A percentile compares a stretch with the other conserved stretches of the same genome.
These are phyloP conservation scores for Empis livida DNA, from an alignment of 2,888 invertebrate species.

Conservation along the genomic window DNA sequence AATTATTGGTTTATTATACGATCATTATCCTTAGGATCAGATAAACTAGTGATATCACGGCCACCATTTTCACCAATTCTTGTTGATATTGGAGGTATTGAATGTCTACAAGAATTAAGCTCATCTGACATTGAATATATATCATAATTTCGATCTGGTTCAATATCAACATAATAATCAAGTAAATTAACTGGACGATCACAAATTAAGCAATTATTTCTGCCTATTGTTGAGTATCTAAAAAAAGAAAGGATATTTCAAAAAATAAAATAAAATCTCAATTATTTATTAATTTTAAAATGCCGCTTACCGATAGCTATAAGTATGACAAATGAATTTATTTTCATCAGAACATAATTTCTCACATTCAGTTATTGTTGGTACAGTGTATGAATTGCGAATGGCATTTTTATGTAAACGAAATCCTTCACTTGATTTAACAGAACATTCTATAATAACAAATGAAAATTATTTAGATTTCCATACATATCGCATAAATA, in stretches of 20 bases:
- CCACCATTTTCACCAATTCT: slow-evolving; percentile 20
- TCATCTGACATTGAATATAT: slow-evolving; percentile 62
- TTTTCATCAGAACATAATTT: slow-evolving; percentile 56
- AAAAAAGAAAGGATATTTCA: no score
- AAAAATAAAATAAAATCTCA: neutral
- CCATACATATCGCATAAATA: neutral
- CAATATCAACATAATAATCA: slow-evolving; percentile 58
- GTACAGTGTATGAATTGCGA: slow-evolving; percentile 48
- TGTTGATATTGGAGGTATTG: slow-evolving; percentile 14
- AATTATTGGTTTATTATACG: slow-evolving; percentile 12
- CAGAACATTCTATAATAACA: slow-evolving; percentile 51
- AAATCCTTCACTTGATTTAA: slow-evolving; percentile 62
- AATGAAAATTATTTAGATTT: slow-evolving; percentile 1
- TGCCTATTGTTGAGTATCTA: slow-evolving; percentile 32
- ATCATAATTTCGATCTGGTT: slow-evolving; percentile 63
- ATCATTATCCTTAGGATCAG: slow-evolving; percentile 33
- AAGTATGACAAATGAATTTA: slow-evolving; percentile 61
- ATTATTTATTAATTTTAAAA: neutral
- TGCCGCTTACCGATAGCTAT: slow-evolving; percentile 51
- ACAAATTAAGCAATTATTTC: slow-evolving; percentile 66
- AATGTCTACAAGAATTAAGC: slow-evolving; percentile 36
- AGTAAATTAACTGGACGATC: slow-evolving; percentile 54
- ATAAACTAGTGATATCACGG: slow-evolving; percentile 16
- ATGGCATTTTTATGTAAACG: slow-evolving; percentile 55
- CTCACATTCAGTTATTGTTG: slow-evolving; percentile 64